phyloP scores from a whole-genome alignment of 2,797 vertebrate species.

The Tolypeutes matacus region DNA sequence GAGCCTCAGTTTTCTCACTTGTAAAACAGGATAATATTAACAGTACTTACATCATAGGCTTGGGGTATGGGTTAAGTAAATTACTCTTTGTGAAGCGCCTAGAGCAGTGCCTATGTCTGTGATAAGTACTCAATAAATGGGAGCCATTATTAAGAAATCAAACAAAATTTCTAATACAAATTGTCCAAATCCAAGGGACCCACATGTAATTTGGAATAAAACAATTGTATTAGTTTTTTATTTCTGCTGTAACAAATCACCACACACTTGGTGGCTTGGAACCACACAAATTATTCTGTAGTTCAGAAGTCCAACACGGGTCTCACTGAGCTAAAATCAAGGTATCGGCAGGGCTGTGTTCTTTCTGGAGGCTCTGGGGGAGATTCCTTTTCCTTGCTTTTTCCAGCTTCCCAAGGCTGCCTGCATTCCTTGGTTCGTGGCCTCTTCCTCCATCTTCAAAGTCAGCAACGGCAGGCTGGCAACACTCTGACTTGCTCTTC shows the following conservation, averaged over 20 bases:
- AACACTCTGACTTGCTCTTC: neutral
- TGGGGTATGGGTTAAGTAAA: neutral
- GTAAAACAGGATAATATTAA: neutral
- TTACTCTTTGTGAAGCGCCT: neutral
- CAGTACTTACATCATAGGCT: neutral
- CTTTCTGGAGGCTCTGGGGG: too few species aligned
- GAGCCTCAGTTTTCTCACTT: neutral
- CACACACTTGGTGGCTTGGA: neutral
- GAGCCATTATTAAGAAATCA: neutral
- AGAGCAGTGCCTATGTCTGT: neutral
- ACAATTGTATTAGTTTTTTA: neutral
- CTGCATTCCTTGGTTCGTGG: too few species aligned
- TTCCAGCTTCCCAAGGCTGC: too few species aligned
- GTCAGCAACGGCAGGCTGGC: neutral
- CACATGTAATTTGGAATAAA: neutral
- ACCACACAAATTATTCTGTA: neutral
- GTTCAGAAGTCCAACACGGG: too few species aligned
- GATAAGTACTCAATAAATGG: too few species aligned
- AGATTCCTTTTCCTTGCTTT: too few species aligned
- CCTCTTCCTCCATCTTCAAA: neutral
- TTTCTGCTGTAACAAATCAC: neutral
- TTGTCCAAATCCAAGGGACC: neutral
- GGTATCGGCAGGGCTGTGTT: too few species aligned
- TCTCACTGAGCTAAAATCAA: neutral
- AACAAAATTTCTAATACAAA: constrained; percentile 14